Base-by-base conservation (phyloP, 2,888 invertebrate species). In the Ennomos erosarius region DNA sequence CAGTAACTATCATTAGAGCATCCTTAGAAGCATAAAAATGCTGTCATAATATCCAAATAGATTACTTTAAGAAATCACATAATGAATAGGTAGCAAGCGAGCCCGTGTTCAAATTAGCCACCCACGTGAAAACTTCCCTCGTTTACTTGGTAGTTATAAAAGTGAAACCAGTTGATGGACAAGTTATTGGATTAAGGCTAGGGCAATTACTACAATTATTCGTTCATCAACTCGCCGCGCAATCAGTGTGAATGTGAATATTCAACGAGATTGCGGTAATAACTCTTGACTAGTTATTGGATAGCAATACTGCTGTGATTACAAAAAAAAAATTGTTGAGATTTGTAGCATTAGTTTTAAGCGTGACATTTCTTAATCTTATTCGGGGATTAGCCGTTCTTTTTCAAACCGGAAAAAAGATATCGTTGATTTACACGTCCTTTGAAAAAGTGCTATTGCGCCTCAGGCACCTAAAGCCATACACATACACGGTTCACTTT, bases 171-270 rank as follows among this genome's bases (percentile, higher is more conserved):
- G 51, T 59, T 44, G 26, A 61, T 44, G 26, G 59, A 63, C 60
- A 48, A 63, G 52, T 52, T 33, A 44, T 39, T 38, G 44, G 49
- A 52, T 56, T 53, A 49, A 57, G 35, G 47, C 26, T 49, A 56
- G 58, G 58, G 65, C 65, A 68, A 68, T 68, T 59, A 48, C 61
- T 42, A 48, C 53, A 66, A 65, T 63, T 65, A 62, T 55, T 55
- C 53, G 63, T 49, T 53, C 66, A 61, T 63, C 57, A 54, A 50
- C 39, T 38, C 44, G 52, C 46, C 9, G 50, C 39, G 63, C 64
- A 65, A 66, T 62, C 66, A 59, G 46, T 33, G 12, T 33, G 43
- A 33, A 43, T 40, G 59, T 56, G 59, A 64, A 65, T 65, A 64
- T 58, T 62, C 4, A 59, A 54, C 44, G 47, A 59, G 43, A 54